Evolutionary conservation across 92 coral and sea anemone genomes (phyloP), one percentile per base, ranked within the genome.

Genomic region (Zoanthus sociatus): DNA sequence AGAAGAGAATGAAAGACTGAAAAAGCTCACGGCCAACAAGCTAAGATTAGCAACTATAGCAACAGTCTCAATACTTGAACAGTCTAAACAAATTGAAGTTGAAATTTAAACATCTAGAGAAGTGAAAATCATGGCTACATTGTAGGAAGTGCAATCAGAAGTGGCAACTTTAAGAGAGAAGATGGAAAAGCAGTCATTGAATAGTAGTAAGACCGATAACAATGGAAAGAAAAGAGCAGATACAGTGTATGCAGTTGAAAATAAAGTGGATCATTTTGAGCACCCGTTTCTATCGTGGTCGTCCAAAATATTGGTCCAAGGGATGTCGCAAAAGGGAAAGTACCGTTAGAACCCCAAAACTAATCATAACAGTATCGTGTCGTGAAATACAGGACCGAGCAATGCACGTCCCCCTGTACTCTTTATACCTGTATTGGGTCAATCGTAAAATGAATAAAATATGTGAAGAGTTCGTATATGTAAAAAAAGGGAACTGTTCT

Each of bases 281-380:
- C 91, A 26, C 78, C 77, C 88, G 94, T 31, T 91, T 91, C 54
- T 77, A 91, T 48, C 81, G 94, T 88, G 94, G 94, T 8, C 84
- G 89, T 55, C 74, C 82, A 63, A 76, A 89, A 4, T 89, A 78
- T 72, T 91, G 81, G 81, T 89, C 93, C 26, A 72, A 42, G 31
- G 82, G 91, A 1, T 91, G 93, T 54, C 48, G 91, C 42, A 74
- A 91, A 79, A 84, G 81, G 68, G 69, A 31, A 63, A 63, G 30
- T 37, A 26, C 26, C 26, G 26, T 26, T 26, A 26, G 26, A 26
- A 26, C 26, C 26, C 26, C 0, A 26, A 26, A 26, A 26, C 26
- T 26, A 26, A 26, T 26, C 26, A 26, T 26, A 26, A 26, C 26
- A 26, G 26, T 26, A 26, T 26, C 26, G 26, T 26, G 26, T 26